These are phyloP conservation scores for Thera britannica DNA, from an alignment of 2,888 invertebrate genomes.

Conservation along the genomic window DNA sequence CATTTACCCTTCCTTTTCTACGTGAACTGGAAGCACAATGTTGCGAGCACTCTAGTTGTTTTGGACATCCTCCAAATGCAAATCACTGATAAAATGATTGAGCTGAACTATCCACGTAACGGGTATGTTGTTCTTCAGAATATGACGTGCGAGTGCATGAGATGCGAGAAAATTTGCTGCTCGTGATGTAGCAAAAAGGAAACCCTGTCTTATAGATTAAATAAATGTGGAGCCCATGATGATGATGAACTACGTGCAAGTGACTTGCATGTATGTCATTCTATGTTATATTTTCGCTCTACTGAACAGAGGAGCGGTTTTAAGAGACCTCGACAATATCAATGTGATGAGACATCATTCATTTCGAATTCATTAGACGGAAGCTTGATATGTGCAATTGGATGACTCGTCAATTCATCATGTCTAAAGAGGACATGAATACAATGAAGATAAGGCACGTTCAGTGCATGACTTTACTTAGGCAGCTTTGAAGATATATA, in stretches of 20 bases:
- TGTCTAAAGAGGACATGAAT: slow-evolving; percentile 16
- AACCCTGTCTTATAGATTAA: too few species aligned
- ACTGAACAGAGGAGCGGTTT: neutral
- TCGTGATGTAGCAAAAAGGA: neutral
- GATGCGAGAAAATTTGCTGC: neutral
- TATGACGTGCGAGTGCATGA: too few species aligned
- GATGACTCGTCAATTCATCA: slow-evolving; percentile 24
- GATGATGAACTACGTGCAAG: too few species aligned
- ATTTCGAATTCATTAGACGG: slow-evolving; percentile 2
- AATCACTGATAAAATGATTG: neutral
- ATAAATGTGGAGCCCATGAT: too few species aligned
- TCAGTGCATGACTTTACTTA: slow-evolving; percentile 19
- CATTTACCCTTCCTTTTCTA: neutral
- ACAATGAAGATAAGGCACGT: slow-evolving; percentile 31
- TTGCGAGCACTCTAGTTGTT: neutral
- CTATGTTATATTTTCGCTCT: too few species aligned
- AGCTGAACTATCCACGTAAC: neutral
- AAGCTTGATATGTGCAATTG: slow-evolving; percentile 18
- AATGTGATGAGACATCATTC: neutral
- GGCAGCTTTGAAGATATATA: slow-evolving; percentile 17
- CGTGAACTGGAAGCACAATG: slow-evolving; percentile 4
- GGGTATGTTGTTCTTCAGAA: too few species aligned
- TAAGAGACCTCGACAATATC: neutral
- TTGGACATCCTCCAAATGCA: slow-evolving; percentile 15
- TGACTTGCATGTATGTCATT: too few species aligned